Evolutionary conservation across 2,797 vertebrate genomes (phyloP).

Genomic region (Chaetophractus vellerosus): DNA sequence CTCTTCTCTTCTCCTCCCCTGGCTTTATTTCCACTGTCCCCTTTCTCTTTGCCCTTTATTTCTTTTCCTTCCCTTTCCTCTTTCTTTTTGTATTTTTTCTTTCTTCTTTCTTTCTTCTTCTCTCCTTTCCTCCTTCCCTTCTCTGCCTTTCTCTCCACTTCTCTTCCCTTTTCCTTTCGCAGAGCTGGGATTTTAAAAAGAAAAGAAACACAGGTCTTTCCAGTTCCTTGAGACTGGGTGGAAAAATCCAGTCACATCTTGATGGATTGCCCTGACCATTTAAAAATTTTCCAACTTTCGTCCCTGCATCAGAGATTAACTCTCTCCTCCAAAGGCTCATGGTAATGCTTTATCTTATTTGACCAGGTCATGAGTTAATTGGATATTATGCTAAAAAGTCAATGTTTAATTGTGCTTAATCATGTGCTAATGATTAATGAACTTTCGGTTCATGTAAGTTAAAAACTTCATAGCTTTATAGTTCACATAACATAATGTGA

Average conservation of each 20-base stretch:
- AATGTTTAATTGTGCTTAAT: conserved; percentile 66
- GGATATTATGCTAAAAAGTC: conserved; percentile 44
- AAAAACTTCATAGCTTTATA: conserved; percentile 37
- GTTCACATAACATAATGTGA: conserved; percentile 21
- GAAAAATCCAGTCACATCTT: neutral
- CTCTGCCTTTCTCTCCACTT: neutral
- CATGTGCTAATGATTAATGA: conserved; percentile 54
- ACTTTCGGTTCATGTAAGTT: conserved; percentile 43
- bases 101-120: neutral
- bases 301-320: neutral
- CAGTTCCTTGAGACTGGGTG: neutral
- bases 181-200: neutral
- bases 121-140: accelerated
- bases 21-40: neutral
- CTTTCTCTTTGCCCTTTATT: neutral
- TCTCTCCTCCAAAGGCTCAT: neutral
- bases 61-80: neutral
- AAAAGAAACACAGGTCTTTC: neutral
- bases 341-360: conserved; percentile 28
- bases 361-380: conserved; percentile 57
- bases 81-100: too few species aligned
- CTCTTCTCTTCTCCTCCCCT: accelerated
- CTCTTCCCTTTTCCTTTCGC: neutral
- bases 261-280: neutral
- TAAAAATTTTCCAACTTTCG: conserved; percentile 25